Evolutionary conservation across 2,113 vertebrate genomes (phyloP), one percentile per base, ranked within the genome.

Genomic region (Accipiter virgatus): DNA sequence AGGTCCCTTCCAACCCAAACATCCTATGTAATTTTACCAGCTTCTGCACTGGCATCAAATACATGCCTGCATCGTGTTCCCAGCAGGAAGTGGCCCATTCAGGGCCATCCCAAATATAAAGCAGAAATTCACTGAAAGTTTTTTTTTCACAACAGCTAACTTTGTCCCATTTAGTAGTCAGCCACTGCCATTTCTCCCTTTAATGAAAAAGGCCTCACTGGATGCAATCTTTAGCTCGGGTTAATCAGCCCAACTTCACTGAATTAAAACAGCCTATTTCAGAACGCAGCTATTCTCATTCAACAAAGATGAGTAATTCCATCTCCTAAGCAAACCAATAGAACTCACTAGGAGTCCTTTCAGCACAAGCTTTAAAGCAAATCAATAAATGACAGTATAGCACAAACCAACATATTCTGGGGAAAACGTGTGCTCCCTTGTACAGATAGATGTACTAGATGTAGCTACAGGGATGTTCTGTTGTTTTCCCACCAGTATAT

Each of bases 31-130:
- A 34, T 48, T 59, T 59, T 21, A 53, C 45, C 38, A 86, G 7
- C 27, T 63, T 56, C 36, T 36, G 62, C 52, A 18, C 38, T 47
- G 52, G 34, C 43, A 78, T 70, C 36, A 63, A 70, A 50, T 9
- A 32, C 38, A 34, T 1, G 1, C 32, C n/a, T 42, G 40, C 34
- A 38, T 27, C 2, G 0, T 31, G 42, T 26, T 78, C 31, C 56
- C 2, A 0, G 53, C 38, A 42, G 36, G 26, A 79, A 80, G 8
- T 5, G 6, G 40, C 40, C 66, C 47, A 10, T 43, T 42, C 31
- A 36, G 27, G 32, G 6, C 21, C 27, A 48, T 43, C 31, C 14
- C 40, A 81, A 85, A 85, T 12, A 36, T 0, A 70, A 11, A 61
- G 10, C 67, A 71, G 62, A 95, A 85, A 55, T 17, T 47, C 58